Evolutionary conservation across 2,113 vertebrate genomes (phyloP).

Genomic region (Grammomys surdaster): DNA sequence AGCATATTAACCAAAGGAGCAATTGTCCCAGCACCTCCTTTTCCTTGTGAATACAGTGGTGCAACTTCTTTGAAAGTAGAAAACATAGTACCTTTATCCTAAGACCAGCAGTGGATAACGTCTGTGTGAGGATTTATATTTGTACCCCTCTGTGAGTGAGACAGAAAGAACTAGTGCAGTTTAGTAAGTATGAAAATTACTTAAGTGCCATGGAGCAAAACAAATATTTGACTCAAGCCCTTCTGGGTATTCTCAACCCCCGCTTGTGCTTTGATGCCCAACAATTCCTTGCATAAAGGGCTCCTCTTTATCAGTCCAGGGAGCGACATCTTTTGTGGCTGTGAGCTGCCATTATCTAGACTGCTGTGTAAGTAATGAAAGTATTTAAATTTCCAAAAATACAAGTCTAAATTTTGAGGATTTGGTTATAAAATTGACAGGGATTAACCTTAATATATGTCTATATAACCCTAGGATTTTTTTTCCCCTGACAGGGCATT

Average conservation of each 20-base stretch:
- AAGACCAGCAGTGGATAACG: neutral
- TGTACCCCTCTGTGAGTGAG: neutral
- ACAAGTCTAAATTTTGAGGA: conserved; percentile 32
- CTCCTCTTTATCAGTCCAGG: neutral
- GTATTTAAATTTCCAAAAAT: conserved; percentile 31
- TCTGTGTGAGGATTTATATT: neutral
- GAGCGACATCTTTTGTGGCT: neutral
- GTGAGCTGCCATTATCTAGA: neutral
- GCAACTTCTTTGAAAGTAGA: conserved; percentile 12
- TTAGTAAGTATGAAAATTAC: neutral
- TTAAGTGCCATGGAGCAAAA: neutral
- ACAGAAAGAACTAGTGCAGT: neutral
- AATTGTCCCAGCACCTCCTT: neutral
- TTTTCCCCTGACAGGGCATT: conserved; percentile 11
- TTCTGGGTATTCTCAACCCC: neutral
- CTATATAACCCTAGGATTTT: conserved; percentile 39
- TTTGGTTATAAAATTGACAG: conserved; percentile 47
- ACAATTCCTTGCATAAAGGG: neutral
- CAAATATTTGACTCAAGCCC: neutral
- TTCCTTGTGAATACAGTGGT: neutral
- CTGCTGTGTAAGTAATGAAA: neutral
- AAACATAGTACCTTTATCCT: neutral
- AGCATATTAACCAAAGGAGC: neutral
- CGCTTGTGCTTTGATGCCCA: neutral
- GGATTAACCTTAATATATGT: conserved; percentile 62